Base-by-base conservation (phyloP, 2,888 invertebrate species). In the Catotricha subobsoleta region DNA sequence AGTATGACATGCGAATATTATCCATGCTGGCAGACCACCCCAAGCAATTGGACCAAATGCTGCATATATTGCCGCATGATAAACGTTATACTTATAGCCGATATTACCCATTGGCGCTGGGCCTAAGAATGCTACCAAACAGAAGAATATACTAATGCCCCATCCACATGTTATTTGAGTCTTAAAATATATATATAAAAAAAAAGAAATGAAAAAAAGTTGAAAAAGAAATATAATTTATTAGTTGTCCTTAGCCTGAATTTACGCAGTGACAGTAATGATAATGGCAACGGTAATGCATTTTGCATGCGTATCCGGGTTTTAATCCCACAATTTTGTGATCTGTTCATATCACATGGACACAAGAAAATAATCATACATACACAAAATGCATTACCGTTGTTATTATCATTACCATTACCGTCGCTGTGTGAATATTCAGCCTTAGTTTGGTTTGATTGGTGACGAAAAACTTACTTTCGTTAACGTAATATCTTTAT, bases 41-140 rank as follows among this genome's bases (percentile, higher is more conserved):
- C 78, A 79, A 13, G 72, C 69, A 42, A 77, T 72, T 1, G 78
- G 77, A 3, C 75, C 71, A 48, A 77, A 72, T 2, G 78, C 76
- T 12, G 77, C 76, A 51, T 78, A 79, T 50, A 68, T 66, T 3
- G 76, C 77, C 1, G 76, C 76, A 55, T 77, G 71, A 3, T 64
- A 58, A 1, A 73, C 65, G 51, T 73, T 67, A 48, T 77, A 77
- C 7, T 66, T 57, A 48, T 77, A 76, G 49, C 66, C 58, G 28
- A 71, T 67, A 35, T 65, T 64, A 2, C 76, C 72, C 76, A 77
- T 77, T 37, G 67, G 67, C 1, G 75, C 67, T 3, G 76, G 74
- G 2, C 71, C 73, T 44, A 75, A 54, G 40, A 74, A 63, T 2
- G 76, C 69, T 5, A 59, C 59, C 9, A 70, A 51, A 23, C 72